Evolutionary conservation across 2,888 invertebrate genomes (phyloP).

Genomic region (Diploptera punctata): DNA sequence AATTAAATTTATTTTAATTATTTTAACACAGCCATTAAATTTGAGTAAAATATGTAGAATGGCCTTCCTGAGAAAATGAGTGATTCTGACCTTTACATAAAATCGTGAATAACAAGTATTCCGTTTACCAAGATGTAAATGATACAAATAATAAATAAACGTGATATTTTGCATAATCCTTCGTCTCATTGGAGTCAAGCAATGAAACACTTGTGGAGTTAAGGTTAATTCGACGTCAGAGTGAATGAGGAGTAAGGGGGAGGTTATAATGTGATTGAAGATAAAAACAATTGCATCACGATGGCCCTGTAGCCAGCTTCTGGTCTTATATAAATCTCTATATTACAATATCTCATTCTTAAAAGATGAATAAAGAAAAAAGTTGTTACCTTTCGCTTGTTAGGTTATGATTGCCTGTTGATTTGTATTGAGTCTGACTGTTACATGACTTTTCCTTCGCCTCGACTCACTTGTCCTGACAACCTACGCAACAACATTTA

Average conservation of each 20-base stretch:
- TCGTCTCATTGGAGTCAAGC: too few species aligned
- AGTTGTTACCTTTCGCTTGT: neutral
- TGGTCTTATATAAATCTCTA: neutral
- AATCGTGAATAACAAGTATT: too few species aligned
- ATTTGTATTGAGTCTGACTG: neutral
- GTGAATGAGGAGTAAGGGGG: neutral
- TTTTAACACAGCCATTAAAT: too few species aligned
- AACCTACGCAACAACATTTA: slow-evolving; percentile 7
- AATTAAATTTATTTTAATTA: too few species aligned
- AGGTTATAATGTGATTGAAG: neutral
- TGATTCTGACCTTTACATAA: too few species aligned
- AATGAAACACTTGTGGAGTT: too few species aligned
- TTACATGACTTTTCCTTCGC: neutral
- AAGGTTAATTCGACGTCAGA: too few species aligned
- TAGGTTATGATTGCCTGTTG: neutral
- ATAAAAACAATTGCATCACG: neutral
- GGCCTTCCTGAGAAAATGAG: too few species aligned
- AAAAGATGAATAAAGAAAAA: neutral
- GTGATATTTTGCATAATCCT: too few species aligned
- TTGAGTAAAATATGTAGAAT: too few species aligned
- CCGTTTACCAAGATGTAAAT: too few species aligned
- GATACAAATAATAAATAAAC: too few species aligned
- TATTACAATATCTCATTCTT: neutral
- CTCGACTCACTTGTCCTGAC: neutral
- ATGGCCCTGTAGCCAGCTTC: neutral